These are phyloP conservation scores for Leucoptera coffeella DNA, from an alignment of 2,888 invertebrate species.

Conservation along the genomic window DNA sequence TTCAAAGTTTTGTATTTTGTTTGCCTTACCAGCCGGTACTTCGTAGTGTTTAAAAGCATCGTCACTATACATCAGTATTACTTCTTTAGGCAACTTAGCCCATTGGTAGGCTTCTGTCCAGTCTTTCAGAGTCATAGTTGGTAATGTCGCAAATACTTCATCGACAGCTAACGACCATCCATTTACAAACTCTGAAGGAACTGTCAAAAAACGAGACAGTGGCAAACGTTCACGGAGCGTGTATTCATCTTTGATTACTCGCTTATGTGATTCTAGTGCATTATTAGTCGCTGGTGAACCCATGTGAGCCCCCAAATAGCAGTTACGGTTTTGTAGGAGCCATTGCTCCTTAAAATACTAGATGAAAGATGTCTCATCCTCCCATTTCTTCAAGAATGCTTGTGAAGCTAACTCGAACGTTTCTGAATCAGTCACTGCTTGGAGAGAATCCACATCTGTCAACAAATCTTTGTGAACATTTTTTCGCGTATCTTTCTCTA, in stretches of 20 bases:
- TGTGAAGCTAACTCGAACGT: constrained; percentile 9
- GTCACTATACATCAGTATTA: constrained; percentile 5
- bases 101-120: constrained; percentile 9
- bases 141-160: no score
- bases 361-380: constrained; percentile 6
- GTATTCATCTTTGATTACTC: constrained; percentile 6
- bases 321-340: constrained; percentile 6
- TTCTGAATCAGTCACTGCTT: constrained; percentile 7
- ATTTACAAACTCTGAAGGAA: constrained; percentile 8
- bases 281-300: constrained; percentile 7
- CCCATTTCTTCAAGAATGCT: constrained; percentile 10
- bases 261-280: constrained; percentile 6
- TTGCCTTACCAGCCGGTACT: constrained; percentile 5
- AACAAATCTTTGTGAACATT: constrained; percentile 7
- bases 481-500: constrained; percentile 7
- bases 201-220: constrained; percentile 7
- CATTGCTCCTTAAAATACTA: constrained; percentile 5
- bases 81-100: constrained; percentile 7
- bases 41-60: no score
- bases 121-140: constrained; percentile 5
- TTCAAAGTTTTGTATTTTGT: constrained; percentile 2
- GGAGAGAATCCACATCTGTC: no score
- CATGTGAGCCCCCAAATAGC: constrained; percentile 7
- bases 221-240: constrained; percentile 8
- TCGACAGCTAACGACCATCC: constrained; percentile 8